Evolutionary conservation across 2,113 vertebrate species (phyloP).

Genomic region (Megalops atlanticus): DNA sequence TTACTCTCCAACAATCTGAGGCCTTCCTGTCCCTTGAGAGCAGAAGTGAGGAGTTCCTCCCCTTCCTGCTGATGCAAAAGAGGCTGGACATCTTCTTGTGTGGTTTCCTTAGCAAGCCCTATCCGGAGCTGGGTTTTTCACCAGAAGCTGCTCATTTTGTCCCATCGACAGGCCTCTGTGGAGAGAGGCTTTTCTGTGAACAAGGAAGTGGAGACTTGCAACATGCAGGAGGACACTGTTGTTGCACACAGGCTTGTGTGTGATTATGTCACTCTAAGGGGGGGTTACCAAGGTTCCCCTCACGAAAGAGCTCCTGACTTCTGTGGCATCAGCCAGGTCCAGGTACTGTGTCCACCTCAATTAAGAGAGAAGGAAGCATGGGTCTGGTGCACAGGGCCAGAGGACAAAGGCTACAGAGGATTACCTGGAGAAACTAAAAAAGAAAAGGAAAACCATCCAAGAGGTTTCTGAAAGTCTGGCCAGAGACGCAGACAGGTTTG

Average conservation of each 20-base stretch:
- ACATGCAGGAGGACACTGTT: conserved; percentile 30
- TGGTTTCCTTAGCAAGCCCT: conserved; percentile 16
- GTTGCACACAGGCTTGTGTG: conserved; percentile 21
- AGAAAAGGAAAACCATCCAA: conserved; percentile 19
- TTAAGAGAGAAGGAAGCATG: conserved; percentile 16
- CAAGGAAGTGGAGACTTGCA: conserved; percentile 27
- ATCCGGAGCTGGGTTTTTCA: conserved; percentile 22
- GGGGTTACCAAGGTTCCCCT: conserved; percentile 30
- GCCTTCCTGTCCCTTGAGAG: conserved; percentile 29
- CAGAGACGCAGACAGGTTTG: conserved; percentile 20
- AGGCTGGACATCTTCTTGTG: conserved; percentile 19
- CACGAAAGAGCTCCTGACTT: conserved; percentile 26
- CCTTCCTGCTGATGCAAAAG: conserved; percentile 15
- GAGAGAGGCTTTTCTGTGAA: conserved; percentile 25
- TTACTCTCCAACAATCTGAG: conserved; percentile 34
- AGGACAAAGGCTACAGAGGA: conserved; percentile 25
- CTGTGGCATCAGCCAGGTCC: conserved; percentile 19
- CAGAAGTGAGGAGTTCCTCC: conserved; percentile 24
- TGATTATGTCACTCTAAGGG: conserved; percentile 28
- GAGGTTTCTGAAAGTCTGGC: conserved; percentile 22
- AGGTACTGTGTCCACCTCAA: conserved; percentile 29
- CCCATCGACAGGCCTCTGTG: conserved; percentile 19
- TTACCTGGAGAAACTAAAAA: conserved; percentile 29
- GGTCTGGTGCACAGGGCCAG: conserved; percentile 3
- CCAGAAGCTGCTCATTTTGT: conserved; percentile 32